phyloP scores from a whole-genome alignment of 2,888 invertebrate genomes.

The Dolomedes plantarius region DNA sequence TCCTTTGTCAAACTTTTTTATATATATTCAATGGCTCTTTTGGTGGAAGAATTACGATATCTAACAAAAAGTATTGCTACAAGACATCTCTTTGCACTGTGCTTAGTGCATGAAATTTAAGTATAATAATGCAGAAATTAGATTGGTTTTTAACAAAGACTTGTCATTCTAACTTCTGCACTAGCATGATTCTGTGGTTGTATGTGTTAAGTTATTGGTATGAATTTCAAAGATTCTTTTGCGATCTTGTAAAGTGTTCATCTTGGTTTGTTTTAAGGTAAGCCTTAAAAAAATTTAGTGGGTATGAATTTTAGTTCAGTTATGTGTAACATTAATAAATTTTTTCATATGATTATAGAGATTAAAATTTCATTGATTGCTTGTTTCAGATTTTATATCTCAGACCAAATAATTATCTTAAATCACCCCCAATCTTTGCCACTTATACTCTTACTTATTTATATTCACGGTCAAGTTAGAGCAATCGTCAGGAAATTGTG shows the following conservation, averaged over 20 bases:
- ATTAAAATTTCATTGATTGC: slow-evolving; percentile 17
- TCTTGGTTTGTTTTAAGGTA: slow-evolving; percentile 22
- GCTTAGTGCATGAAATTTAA: slow-evolving; percentile 24
- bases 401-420: not conserved
- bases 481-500: not conserved
- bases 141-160: slow-evolving; percentile 59
- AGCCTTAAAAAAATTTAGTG: not conserved
- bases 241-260: not conserved
- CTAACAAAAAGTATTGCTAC: slow-evolving; percentile 7
- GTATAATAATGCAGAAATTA: slow-evolving; percentile 40
- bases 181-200: slow-evolving; percentile 32
- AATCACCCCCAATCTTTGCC: not conserved
- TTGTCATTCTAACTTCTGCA: slow-evolving; percentile 46
- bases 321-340: not conserved
- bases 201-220: slow-evolving; percentile 31
- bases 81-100: slow-evolving; percentile 18
- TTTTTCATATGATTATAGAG: not conserved
- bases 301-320: slow-evolving; percentile 10
- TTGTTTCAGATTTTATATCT: slow-evolving; percentile 14
- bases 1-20: slow-evolving; percentile 41
- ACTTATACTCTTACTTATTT: no score
- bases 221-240: not conserved
- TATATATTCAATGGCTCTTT: slow-evolving; percentile 23
- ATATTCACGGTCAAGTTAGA: no score
- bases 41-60: slow-evolving; percentile 23